Evolutionary conservation across 2,797 vertebrate genomes (phyloP).

Genomic region (Gambelia wislizenii): DNA sequence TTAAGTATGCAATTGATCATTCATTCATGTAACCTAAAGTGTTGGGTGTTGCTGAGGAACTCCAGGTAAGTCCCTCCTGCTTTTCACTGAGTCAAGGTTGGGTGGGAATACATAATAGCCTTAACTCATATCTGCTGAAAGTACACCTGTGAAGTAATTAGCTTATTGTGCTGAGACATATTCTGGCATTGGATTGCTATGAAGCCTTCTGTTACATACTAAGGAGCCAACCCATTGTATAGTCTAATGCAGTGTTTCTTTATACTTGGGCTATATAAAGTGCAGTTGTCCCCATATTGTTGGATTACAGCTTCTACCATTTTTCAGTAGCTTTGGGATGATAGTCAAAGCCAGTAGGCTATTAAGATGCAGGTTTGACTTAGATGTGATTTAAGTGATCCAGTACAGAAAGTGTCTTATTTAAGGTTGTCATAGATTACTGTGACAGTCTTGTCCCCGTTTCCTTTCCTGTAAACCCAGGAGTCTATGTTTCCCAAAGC

Average conservation of each 20-base stretch:
- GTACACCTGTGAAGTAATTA: background rate
- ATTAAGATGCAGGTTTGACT: background rate
- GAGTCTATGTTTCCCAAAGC: background rate
- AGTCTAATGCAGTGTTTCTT: background rate
- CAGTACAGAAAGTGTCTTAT: background rate
- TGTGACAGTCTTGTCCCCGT: too few species aligned
- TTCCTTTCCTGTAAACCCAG: background rate
- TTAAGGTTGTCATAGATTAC: background rate
- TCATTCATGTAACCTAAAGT: constrained; percentile 34
- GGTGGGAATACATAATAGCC: constrained; percentile 1
- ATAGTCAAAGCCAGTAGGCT: background rate
- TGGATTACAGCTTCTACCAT: too few species aligned
- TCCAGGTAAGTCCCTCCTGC: constrained; percentile 6
- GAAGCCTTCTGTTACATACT: background rate
- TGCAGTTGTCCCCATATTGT: too few species aligned
- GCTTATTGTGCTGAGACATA: constrained; percentile 24
- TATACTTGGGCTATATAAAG: background rate
- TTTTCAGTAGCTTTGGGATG: background rate
- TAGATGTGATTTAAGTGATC: background rate
- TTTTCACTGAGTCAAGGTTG: constrained; percentile 39
- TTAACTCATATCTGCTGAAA: constrained; percentile 23
- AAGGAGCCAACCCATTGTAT: background rate
- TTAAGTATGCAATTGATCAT: constrained; percentile 9
- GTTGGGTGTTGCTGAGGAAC: background rate
- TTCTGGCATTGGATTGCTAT: background rate